These are phyloP conservation scores for Anneissia japonica DNA, from an alignment of 35 echinoderm and acorn worm genomes.

Conservation along the genomic window DNA sequence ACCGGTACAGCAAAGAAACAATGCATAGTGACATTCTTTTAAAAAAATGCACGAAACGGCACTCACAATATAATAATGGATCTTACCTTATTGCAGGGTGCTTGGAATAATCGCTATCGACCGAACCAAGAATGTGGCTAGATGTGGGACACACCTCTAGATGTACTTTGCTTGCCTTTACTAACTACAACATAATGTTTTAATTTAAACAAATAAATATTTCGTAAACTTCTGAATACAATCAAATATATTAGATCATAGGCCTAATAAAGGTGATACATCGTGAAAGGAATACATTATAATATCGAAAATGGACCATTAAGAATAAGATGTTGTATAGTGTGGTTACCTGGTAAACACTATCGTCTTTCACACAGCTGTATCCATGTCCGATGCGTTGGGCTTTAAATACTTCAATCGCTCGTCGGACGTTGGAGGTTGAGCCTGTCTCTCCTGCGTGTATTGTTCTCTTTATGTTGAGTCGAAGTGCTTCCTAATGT, in stretches of 20 bases:
- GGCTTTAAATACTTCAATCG: constrained; percentile 43
- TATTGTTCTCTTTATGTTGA: constrained; percentile 37
- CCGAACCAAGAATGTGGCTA: not conserved
- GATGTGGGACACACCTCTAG: constrained; percentile 41
- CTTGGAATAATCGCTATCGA: constrained; percentile 8
- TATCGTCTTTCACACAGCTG: constrained; percentile 16
- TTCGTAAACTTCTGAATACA: no score
- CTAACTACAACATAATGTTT: constrained; percentile 14
- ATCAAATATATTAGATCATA: no score
- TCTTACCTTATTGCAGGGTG: constrained; percentile 35
- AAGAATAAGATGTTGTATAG: no score
- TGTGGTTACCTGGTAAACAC: constrained; percentile 37
- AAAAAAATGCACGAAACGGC: no score
- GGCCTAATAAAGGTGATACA: no score
- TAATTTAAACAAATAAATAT: no score
- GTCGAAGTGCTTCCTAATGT: constrained; percentile 36
- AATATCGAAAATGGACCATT: not conserved
- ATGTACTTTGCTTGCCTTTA: constrained; percentile 13
- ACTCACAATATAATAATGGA: not conserved
- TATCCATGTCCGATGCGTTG: constrained; percentile 75
- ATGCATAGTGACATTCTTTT: no score
- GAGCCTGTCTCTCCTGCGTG: constrained; percentile 64
- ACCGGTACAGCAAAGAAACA: no score
- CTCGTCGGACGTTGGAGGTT: not conserved
- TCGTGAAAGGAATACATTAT: not conserved